phyloP scores from a whole-genome alignment of 2,797 vertebrate species.

The Tokudaia tokunoshimensis region DNA sequence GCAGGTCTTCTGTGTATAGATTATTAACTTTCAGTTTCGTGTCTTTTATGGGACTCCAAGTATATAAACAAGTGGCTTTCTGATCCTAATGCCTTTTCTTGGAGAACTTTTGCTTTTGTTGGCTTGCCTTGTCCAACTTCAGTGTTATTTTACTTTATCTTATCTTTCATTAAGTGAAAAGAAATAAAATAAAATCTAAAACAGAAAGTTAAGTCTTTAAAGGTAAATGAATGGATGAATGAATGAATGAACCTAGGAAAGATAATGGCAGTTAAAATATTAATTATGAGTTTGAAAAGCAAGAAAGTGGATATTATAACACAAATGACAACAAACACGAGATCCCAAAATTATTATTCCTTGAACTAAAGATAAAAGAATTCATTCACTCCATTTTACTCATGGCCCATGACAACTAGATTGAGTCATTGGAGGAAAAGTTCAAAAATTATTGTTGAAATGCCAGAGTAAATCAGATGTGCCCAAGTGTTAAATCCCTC shows the following conservation, averaged over 20 bases:
- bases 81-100: not conserved
- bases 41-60: no score
- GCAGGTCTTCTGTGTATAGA: not conserved
- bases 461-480: slow-evolving; percentile 1
- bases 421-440: not conserved
- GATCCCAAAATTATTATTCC: not conserved
- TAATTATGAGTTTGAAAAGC: not conserved
- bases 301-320: not conserved
- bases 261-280: not conserved
- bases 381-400: not conserved
- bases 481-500: not conserved
- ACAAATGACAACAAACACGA: not conserved
- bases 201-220: not conserved
- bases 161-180: not conserved
- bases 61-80: not conserved
- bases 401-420: not conserved
- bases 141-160: not conserved
- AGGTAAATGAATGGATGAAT: not conserved
- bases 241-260: not conserved
- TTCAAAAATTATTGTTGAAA: slow-evolving; percentile 1
- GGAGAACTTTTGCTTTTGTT: not conserved
- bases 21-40: not conserved
- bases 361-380: not conserved
- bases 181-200: not conserved
- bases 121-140: not conserved